Base-by-base conservation (phyloP, 2,888 invertebrate species). In the Octonoba sinensis region DNA sequence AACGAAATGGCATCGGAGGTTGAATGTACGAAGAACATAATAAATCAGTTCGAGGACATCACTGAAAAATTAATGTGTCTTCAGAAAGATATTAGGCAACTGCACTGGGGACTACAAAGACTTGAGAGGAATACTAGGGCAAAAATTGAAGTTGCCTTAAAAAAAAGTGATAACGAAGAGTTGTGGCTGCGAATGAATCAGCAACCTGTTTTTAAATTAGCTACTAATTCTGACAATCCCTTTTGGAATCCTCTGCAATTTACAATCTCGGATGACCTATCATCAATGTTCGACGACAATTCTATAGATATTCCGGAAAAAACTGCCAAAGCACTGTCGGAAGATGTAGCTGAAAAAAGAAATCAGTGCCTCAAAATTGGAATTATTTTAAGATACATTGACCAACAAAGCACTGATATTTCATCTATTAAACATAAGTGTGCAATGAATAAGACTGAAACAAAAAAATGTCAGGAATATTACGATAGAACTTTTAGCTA, bases 41-140 rank as follows among this genome's bases (percentile, higher is more conserved):
- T 20, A 20, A 2, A 44, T 6, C 20, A 64, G 13, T 51, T 62
- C 3, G 72, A 64, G 20, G 27, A n/a, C 1, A 13, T 64, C 20
- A 12, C 51, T 3, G 44, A 54, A 36, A 36, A 36, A 51, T 22
- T 51, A 4, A 20, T 8, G 16, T n/a, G 22, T 11, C 3, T 64
- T 12, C 62, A 64, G 22, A 72, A 64, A 44, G 51, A 54, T 16
- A 4, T 64, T 11, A 51, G 62, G 20, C n/a, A 64, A 8, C 15
- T 54, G 12, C 46, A 44, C 44, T 18, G 47, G 27, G 36, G 36
- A 22, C 6, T 64, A 8, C 72, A 54, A 27, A 47, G 27, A 13
- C 15, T 20, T 3, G 72, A 72, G 22, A 51, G 64, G 20, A 72
- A 16, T 22, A 11, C 27, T 0, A 20, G 36, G 16, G 27, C 8